These are phyloP conservation scores for Plectropomus leopardus DNA, from an alignment of 2,113 vertebrate species.

Conservation along the genomic window DNA sequence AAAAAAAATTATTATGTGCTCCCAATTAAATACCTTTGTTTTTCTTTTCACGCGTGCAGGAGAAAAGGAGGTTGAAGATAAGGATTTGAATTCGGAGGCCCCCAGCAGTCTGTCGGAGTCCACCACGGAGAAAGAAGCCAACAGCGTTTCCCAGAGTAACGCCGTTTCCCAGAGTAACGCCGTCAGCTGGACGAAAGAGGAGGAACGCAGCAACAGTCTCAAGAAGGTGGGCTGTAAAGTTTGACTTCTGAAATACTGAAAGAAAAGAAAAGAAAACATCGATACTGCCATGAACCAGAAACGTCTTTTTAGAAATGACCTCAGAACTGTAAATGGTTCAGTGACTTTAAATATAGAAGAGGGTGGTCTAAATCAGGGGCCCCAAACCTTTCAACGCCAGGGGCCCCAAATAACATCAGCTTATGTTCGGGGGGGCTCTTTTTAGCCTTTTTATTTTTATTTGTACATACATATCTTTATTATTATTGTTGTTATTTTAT, in stretches of 20 bases:
- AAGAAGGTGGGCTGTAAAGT: conserved; percentile 88
- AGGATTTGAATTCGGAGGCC: conserved; percentile 93
- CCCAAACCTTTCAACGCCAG: too few relatives aligned
- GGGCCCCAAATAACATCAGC: too few relatives aligned
- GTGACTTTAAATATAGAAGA: too few relatives aligned
- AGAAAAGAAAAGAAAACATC: background rate
- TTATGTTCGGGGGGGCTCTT: too few relatives aligned
- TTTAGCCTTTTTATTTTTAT: too few relatives aligned
- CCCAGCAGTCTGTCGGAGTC: conserved; percentile 91
- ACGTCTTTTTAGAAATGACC: background rate
- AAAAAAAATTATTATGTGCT: background rate
- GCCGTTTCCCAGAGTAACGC: conserved; percentile 60
- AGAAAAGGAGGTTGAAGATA: conserved; percentile 92
- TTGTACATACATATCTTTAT: too few relatives aligned
- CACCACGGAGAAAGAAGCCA: conserved; percentile 84
- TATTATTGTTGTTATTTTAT: too few relatives aligned
- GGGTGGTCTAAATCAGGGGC: too few relatives aligned
- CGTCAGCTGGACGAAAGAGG: conserved; percentile 77
- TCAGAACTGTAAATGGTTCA: background rate
- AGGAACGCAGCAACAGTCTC: conserved; percentile 88
- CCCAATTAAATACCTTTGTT: background rate
- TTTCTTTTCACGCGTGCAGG: conserved; percentile 75
- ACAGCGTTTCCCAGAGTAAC: conserved; percentile 66
- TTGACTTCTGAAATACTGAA: background rate
- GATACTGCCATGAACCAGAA: background rate